These are phyloP conservation scores for Oreocharis arfaki DNA, from an alignment of 2,113 vertebrate species.

Conservation along the genomic window DNA sequence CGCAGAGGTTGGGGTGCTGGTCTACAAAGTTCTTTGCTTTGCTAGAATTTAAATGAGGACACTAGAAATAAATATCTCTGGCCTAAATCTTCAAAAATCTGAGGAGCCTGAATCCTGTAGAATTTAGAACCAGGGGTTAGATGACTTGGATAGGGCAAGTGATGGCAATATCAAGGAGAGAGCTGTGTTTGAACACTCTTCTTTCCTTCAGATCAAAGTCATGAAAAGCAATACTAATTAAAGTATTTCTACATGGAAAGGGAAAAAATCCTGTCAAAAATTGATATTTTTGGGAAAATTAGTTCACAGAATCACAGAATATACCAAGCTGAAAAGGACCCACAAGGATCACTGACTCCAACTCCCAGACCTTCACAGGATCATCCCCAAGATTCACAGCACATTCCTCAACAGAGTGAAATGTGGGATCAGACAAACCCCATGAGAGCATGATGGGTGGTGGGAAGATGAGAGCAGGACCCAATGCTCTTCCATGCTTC, in stretches of 20 bases:
- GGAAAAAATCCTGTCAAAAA: neutral
- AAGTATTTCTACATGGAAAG: neutral
- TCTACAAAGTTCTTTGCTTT: neutral
- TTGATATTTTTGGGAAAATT: neutral
- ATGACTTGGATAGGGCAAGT: neutral
- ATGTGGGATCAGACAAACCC: neutral
- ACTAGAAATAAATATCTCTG: neutral
- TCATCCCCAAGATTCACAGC: too few species aligned
- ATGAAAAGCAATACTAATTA: neutral
- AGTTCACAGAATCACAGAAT: neutral
- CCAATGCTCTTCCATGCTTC: fast-evolving
- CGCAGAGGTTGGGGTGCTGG: neutral
- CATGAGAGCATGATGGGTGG: fast-evolving
- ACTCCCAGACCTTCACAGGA: neutral
- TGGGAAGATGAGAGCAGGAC: neutral
- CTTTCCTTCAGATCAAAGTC: neutral
- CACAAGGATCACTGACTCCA: neutral
- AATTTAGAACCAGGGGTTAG: neutral
- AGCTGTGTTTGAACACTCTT: neutral
- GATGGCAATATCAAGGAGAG: neutral
- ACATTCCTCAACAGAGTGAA: neutral
- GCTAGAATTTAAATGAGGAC: neutral
- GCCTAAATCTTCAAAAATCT: neutral
- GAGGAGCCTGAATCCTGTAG: neutral
- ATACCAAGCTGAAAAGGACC: neutral